phyloP scores from a whole-genome alignment of 2,797 vertebrate genomes.

The Thamnophis elegans region DNA sequence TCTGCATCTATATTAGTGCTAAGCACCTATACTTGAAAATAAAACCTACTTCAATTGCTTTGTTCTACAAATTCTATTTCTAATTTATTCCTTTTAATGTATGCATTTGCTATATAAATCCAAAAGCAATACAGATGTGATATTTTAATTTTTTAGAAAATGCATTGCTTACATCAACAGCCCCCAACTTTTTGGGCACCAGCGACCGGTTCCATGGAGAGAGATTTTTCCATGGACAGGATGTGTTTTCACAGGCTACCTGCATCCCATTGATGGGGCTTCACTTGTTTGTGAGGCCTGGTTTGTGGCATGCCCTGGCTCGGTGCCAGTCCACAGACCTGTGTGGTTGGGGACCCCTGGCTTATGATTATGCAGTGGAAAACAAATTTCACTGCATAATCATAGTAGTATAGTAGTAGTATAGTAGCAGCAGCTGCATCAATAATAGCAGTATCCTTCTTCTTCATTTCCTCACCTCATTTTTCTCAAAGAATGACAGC shows the following conservation, averaged over 20 bases:
- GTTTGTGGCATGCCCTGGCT: too few species aligned
- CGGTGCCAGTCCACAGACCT: too few species aligned
- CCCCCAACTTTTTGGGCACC: too few species aligned
- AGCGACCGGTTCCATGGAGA: too few species aligned
- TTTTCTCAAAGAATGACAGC: background rate
- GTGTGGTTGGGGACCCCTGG: too few species aligned
- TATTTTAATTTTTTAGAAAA: background rate
- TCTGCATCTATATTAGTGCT: background rate
- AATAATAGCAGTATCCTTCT: background rate
- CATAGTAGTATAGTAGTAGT: background rate
- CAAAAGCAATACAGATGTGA: background rate
- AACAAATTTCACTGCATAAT: background rate
- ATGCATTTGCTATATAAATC: background rate
- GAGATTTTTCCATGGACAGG: too few species aligned
- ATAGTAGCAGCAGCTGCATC: background rate
- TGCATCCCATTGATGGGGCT: too few species aligned
- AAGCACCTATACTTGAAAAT: background rate
- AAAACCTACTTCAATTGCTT: background rate
- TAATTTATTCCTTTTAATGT: background rate
- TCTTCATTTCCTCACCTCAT: background rate
- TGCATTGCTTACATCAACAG: background rate
- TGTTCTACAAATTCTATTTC: background rate
- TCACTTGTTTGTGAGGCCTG: too few species aligned
- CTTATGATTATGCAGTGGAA: too few species aligned
- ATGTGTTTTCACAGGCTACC: too few species aligned